Conservation (phyloP, 2,888 invertebrate genomes). For the Drosophila greeni region DNA sequence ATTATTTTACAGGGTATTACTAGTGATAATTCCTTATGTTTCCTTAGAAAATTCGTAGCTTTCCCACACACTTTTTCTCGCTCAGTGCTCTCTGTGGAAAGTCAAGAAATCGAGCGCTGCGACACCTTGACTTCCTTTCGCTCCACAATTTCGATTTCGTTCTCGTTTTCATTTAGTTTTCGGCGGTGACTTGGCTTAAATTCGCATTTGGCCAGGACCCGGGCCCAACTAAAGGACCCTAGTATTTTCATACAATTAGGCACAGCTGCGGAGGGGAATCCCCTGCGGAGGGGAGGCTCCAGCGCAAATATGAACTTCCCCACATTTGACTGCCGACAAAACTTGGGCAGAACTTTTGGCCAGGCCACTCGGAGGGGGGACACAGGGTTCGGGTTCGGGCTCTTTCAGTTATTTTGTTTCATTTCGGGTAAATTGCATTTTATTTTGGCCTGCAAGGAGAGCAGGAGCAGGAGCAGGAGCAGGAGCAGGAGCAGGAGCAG, state of each 20-base stretch:
- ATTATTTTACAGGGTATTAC: background rate
- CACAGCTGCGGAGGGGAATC: conserved; percentile 25
- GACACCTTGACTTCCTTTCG: conserved; percentile 22
- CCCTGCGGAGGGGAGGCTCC: conserved; percentile 6
- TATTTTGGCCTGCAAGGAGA: conserved; percentile 28
- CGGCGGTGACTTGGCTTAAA: conserved; percentile 45
- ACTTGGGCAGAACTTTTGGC: conserved; percentile 56
- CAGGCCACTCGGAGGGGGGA: conserved; percentile 17
- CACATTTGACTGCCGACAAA: conserved; percentile 57
- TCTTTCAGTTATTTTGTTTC: conserved; percentile 56
- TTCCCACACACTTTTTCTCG: background rate
- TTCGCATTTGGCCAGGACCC: conserved; percentile 42
- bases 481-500: background rate
- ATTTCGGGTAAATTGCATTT: conserved; percentile 54
- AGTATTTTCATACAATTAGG: conserved; percentile 73
- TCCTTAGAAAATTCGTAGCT: background rate
- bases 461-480: background rate
- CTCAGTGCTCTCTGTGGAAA: background rate
- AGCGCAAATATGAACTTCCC: conserved; percentile 70
- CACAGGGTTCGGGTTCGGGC: background rate
- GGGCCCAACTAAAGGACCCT: conserved; percentile 49
- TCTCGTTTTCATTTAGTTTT: conserved; percentile 24
- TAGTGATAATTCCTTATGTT: background rate
- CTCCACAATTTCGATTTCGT: conserved; percentile 11
- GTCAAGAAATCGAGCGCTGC: conserved; percentile 8